Evolutionary conservation across 2,113 vertebrate genomes (phyloP), one percentile per base, ranked within the genome.

Genomic region (Festucalex cinctus): DNA sequence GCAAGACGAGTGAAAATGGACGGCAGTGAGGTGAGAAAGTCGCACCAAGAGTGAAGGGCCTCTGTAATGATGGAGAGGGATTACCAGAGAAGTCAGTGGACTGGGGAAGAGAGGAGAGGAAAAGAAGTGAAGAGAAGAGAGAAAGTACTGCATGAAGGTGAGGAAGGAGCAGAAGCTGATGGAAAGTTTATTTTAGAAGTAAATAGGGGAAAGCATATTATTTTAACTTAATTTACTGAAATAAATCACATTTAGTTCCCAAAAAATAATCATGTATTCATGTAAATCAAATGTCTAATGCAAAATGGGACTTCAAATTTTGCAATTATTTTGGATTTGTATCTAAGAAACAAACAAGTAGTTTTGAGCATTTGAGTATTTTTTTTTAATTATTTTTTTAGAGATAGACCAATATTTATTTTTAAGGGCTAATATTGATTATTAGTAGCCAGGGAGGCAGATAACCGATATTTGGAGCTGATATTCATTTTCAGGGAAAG

Each of bases 41-140:
- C 85, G 80, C 78, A 65, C 39, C 66, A 85, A 87, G 80, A 88
- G 82, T 83, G 86, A 86, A 85, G 81, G 81, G 81, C 83, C 86
- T 77, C 84, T 70, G 83, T 83, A 88, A 89, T 88, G 88, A 88
- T 88, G 85, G 86, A 86, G 82, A 83, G 83, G 86, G 85, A 88
- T 87, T 88, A 84, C 79, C 75, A 83, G 75, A 78, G 77, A 86
- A 88, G 71, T 80, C 85, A 86, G 85, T 76, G 74, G 81, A 83
- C 81, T 86, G 84, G 76, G 68, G 80, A 76, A 78, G 68, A 73
- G 68, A 64, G 62, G 60, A 73, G 66, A 72, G 70, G 78, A 75
- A 76, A 68, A 63, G 70, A 74, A 78, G 73, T 69, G 64, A 48
- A 71, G 77, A 67, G 64, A 48, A 71, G 77, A 67, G 69, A 68